phyloP scores from a whole-genome alignment of 2,888 invertebrate genomes.

The Stenoptilia bipunctidactyla region DNA sequence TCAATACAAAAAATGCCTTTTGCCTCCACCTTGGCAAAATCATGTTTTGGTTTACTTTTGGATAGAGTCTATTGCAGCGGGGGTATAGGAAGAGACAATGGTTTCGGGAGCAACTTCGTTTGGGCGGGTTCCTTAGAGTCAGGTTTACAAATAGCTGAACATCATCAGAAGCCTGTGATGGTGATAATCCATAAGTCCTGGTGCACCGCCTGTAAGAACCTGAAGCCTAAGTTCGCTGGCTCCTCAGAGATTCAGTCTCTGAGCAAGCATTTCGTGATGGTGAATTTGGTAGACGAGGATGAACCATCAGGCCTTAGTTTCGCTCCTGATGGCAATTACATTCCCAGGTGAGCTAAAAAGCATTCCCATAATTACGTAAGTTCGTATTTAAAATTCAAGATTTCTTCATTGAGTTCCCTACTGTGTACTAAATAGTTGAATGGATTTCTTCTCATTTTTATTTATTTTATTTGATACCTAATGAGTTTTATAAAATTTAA shows the following conservation, averaged over 20 bases:
- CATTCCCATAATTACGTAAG: no score
- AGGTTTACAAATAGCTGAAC: conserved; percentile 43
- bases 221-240: conserved; percentile 73
- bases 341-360: conserved; percentile 58
- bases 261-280: conserved; percentile 76
- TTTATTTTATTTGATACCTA: no score
- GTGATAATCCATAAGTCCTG: conserved; percentile 76
- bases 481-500: no score
- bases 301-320: conserved; percentile 61
- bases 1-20: neutral
- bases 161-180: conserved; percentile 73
- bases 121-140: conserved; percentile 61
- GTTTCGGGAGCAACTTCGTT: conserved; percentile 50
- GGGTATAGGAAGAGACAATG: conserved; percentile 42
- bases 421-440: no score
- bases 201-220: conserved; percentile 75
- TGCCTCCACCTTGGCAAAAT: conserved; percentile 27
- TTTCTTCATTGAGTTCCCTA: neutral
- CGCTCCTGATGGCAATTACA: conserved; percentile 76
- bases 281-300: conserved; percentile 73
- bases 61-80: conserved; percentile 32
- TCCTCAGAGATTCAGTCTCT: conserved; percentile 67
- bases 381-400: neutral
- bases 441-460: no score
- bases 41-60: conserved; percentile 33